Evolutionary conservation across 2,113 vertebrate species (phyloP).

Genomic region (Cynopterus brachyotis): DNA sequence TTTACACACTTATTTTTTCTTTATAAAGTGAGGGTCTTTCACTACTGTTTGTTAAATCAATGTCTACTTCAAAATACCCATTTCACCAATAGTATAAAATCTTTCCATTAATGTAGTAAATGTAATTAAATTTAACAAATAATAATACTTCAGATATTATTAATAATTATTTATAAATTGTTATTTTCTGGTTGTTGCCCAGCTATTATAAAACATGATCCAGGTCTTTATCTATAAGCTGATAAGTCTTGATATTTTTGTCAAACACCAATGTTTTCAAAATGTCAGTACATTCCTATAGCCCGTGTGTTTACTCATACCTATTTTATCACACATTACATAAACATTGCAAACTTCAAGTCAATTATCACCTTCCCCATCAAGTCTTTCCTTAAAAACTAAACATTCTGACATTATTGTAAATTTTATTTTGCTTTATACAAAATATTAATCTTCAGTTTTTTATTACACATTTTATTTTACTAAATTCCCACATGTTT

Average conservation of each 20-base stretch:
- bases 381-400: background rate
- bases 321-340: background rate
- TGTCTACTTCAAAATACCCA: background rate
- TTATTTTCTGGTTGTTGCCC: background rate
- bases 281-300: background rate
- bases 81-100: background rate
- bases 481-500: background rate
- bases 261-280: background rate
- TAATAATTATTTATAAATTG: background rate
- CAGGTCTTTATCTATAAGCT: background rate
- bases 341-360: background rate
- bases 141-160: background rate
- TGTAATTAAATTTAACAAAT: background rate
- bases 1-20: background rate
- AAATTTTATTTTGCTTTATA: background rate
- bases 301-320: background rate
- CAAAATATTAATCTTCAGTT: background rate
- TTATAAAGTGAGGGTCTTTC: background rate
- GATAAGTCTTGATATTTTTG: background rate
- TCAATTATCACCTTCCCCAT: background rate
- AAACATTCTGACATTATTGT: background rate
- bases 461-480: background rate
- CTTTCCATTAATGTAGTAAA: background rate
- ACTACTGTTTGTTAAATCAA: background rate
- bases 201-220: background rate